Evolutionary conservation across 2,888 invertebrate genomes (phyloP).

Genomic region (Andricus quercusramuli): DNA sequence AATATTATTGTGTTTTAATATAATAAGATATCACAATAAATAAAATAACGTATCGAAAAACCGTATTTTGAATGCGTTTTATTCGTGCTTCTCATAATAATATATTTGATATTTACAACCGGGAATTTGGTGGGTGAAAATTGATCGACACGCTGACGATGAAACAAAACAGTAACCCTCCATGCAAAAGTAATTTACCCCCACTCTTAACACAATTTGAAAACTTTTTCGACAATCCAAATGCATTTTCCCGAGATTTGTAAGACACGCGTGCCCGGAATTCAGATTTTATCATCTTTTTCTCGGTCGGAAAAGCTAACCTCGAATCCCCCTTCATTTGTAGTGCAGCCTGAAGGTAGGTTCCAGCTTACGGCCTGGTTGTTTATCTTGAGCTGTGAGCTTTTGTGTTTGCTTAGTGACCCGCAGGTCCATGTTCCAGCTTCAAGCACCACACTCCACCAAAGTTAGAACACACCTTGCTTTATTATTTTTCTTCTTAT

Average conservation of each 20-base stretch:
- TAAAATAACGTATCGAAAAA: no score
- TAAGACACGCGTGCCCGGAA: background rate
- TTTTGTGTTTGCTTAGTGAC: conserved; percentile 66
- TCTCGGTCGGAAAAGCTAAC: background rate
- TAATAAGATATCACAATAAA: no score
- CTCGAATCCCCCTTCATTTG: conserved; percentile 21
- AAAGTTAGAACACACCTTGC: background rate
- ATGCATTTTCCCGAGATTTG: background rate
- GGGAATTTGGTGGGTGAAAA: no score
- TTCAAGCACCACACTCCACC: background rate
- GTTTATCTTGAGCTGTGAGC: conserved; percentile 71
- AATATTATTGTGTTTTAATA: no score
- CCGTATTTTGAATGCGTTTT: no score
- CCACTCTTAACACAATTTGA: no score
- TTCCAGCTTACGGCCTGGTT: conserved; percentile 64
- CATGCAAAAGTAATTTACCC: no score
- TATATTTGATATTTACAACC: no score
- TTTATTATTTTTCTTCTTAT: background rate
- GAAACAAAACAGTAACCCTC: no score
- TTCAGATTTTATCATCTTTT: background rate
- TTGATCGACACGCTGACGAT: no score
- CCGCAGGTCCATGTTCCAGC: conserved; percentile 41
- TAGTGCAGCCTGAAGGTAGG: conserved; percentile 62
- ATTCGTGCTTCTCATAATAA: no score
- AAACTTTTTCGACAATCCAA: background rate